Base-by-base conservation (phyloP, 2,888 invertebrate genomes). In the Acleris laterana region DNA sequence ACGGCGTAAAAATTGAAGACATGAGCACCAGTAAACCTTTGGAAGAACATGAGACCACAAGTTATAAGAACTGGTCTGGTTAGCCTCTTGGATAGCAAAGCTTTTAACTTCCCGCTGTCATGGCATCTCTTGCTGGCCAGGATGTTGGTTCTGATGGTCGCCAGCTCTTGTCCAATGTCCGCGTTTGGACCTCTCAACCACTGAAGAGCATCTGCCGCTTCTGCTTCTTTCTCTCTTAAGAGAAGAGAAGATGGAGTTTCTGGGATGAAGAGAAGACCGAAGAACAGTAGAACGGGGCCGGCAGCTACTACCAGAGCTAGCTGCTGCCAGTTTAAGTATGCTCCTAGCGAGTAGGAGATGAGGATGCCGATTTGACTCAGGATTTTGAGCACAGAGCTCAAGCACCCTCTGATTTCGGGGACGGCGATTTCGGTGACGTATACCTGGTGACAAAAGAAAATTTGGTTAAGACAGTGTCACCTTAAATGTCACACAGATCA, bases 371-470 rank as follows among this genome's bases (percentile, higher is more conserved):
- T 94, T 81, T 97, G 97, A 50, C 96, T 96, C 60, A 96, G 94
- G 71, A 98, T 95, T 89, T 98, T 98, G 60, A 97, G 93, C 68
- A 97, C 95, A 22, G 97, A 96, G 76, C 97, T 97, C 55, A 98
- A 93, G 71, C 96, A 96, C 5, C 98, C 98, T 71, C 98, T 93
- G 77, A 97, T 96, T 69, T 96, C 96, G 28, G 97, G 96, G 46
- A 97, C 96, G 19, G 98, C 96, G 76, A 98, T 97, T 90, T 98
- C 98, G 74, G 97, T 97, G 76, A 98, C 96, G 92, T 98, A 98
- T 70, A 98, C 97, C 95, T 94, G 94, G 5, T 83, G 77, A 86
- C 82, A 88, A 88, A 70, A 70, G 6, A 19, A 46, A 46, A 19
- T 28, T 59, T 49, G 17, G 1, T 53, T 25, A 2, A 38, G 38